Base-by-base conservation (phyloP, 2,888 invertebrate genomes). In the Clepsis dumicolana region DNA sequence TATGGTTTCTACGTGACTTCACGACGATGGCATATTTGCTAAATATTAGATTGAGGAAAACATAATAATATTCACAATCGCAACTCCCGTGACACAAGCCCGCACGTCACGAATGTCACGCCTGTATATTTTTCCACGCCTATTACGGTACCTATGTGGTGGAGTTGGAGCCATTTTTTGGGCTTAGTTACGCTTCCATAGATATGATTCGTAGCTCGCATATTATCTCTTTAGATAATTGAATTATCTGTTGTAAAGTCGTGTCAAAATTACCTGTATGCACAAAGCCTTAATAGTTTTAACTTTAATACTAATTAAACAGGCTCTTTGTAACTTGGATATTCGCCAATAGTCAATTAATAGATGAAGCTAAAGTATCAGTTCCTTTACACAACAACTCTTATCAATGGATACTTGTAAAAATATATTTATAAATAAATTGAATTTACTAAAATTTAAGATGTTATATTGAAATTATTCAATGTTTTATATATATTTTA, bases 391-490 rank as follows among this genome's bases (percentile, higher is more conserved):
- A 59, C 38, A 63, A 57, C 38, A 65, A 60, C 14, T 32, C 29
- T 18, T 16, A 63, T 50, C 61, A 35, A 53, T 67, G 50, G 52
- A 63, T 18, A 29, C 32, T 53, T 53, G 59, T 21, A 52, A 27
- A 35, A 52, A 56, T 38, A 52, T 63, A 57, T 63, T 38, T 64
- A 59, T 57, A 52, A 52, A 52, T 50, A 59, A 64, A 64, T 59
- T 64, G 64, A 68, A 68, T 68, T 68, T 68, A 68, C 52, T 68
- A 68, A 50, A 53, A 44, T 52, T 29, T 68, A 68, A 68, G 68
- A 64, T 57, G 53, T 59, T 64, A 68, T 54, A 60, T 48, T 67
- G 21, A 67, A 63, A 57, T 41, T 52, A 57, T 57, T 63, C 48
- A 57, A 57, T 63, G 57, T 68, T 59, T 57, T 63, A 64, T 53